Base-by-base conservation (phyloP, 1,140 invertebrate species). In the Papilio helenus region DNA sequence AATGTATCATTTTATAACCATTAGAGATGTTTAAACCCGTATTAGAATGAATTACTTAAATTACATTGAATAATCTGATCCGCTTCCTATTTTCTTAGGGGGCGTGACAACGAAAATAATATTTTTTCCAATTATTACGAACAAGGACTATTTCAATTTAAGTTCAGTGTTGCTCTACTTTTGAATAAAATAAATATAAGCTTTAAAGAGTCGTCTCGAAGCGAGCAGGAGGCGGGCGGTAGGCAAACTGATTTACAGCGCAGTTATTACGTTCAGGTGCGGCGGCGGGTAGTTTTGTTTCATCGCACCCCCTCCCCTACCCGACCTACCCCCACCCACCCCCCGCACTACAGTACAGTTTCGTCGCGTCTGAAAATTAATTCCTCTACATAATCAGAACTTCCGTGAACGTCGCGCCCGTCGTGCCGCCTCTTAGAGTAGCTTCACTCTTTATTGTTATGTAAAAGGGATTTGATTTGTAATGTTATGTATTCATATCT, bases 341-440 rank as follows among this genome's bases (percentile, higher is more conserved):
- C 79, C 73, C 85, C 80, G 76, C 84, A 87, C 87, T 87, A 86
- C 84, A 85, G 83, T 88, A 86, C 90, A 92, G 91, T 91, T 92
- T 94, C 91, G 92, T 94, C 92, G 92, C 90, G 91, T 84, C 91
- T 91, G 90, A 88, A 93, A 92, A 94, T 93, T 94, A 94, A 94
- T 94, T 94, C 91, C 91, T 92, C 89, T 93, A 94, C 91, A 90
- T 94, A 94, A 94, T 94, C 91, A 93, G 83, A 92, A 93, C 84
- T 93, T 94, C 90, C 90, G 91, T 88, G 82, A 88, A 82, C 85
- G 83, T 81, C 82, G 86, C 85, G 81, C 73, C 81, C 76, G 79
- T 65, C 86, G 78, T 86, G 84, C 82, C 79, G 58, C 84, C 76
- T 68, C 58, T 74, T 74, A 77, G 34, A 39, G 88, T 91, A 90